Evolutionary conservation across 2,113 vertebrate genomes (phyloP).

Genomic region (Phalacrocorax pelagicus): DNA sequence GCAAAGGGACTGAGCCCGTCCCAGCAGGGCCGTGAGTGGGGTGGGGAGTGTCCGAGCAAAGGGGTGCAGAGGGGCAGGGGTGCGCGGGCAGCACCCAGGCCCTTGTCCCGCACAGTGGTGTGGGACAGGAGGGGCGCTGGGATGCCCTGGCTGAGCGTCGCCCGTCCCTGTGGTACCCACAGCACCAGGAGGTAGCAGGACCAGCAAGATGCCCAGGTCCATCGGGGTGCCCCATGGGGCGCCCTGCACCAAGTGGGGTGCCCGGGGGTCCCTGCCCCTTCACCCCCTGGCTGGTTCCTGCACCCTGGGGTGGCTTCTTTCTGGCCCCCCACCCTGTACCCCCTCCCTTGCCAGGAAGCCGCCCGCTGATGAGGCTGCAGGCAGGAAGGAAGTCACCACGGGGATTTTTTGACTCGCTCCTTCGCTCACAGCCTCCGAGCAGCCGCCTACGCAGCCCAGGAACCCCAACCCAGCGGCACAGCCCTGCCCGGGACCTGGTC

Average conservation of each 20-base stretch:
- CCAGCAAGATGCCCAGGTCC: not conserved
- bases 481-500: not conserved
- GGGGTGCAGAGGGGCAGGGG: not conserved
- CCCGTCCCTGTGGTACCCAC: not conserved
- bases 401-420: not conserved
- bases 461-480: not conserved
- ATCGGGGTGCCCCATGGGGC: too few species aligned
- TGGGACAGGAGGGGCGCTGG: not conserved
- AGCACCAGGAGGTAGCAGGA: not conserved
- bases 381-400: conserved; percentile 52
- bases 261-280: fast-evolving
- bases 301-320: not conserved
- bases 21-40: fast-evolving
- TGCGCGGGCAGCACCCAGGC: not conserved
- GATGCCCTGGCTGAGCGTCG: not conserved
- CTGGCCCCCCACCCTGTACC: not conserved
- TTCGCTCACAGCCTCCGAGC: not conserved
- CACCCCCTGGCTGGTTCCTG: fast-evolving
- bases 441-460: not conserved
- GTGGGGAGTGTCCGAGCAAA: too few species aligned
- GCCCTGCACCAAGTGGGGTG: not conserved
- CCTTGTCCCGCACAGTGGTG: fast-evolving
- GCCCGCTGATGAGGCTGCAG: fast-evolving
- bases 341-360: conserved; percentile 8
- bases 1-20: not conserved